Percentiles rank a stretch among this genome's conserved stretches.
Conservation (phyloP, 2,888 invertebrate species). For the Oligia strigilis region DNA sequence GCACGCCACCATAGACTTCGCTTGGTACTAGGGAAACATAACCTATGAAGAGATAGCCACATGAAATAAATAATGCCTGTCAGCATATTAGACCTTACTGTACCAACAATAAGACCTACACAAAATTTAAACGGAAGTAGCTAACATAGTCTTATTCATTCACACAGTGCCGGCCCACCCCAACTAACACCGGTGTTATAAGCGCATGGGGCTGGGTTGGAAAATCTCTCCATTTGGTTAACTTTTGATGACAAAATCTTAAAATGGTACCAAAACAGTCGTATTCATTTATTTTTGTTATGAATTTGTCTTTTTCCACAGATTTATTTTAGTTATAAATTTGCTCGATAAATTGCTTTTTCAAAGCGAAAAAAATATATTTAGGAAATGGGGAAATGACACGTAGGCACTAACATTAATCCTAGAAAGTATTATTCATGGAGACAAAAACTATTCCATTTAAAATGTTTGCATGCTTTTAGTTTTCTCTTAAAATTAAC, state of each 20-base stretch:
- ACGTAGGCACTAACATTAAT: neutral
- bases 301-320: too few relatives aligned
- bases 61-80: conserved; percentile 3
- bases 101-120: neutral
- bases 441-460: neutral
- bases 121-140: neutral
- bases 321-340: neutral
- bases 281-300: neutral
- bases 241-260: neutral
- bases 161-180: neutral
- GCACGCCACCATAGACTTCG: neutral
- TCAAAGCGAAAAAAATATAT: neutral
- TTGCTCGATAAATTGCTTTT: neutral
- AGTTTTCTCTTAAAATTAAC: neutral
- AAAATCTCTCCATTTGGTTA: neutral
- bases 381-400: neutral
- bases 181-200: neutral
- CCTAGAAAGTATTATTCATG: neutral
- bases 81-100: neutral
- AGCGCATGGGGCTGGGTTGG: neutral
- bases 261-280: too few relatives aligned
- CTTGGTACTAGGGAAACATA: conserved; percentile 28
- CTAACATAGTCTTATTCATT: conserved; percentile 13
- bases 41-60: neutral
- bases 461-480: neutral